phyloP scores from a whole-genome alignment of 2,797 vertebrate species.

The Merluccius polli region DNA sequence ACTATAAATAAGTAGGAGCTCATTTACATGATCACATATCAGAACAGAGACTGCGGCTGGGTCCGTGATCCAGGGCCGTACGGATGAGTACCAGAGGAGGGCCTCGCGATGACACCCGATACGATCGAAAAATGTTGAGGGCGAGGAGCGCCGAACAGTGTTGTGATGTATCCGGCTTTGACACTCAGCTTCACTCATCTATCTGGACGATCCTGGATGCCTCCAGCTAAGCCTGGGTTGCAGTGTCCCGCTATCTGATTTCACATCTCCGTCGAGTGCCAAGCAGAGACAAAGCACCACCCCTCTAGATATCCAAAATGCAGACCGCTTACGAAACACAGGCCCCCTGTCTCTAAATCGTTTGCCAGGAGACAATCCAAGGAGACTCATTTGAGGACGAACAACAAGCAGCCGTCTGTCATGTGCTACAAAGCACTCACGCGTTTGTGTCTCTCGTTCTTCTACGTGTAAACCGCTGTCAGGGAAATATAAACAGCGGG shows the following conservation, averaged over 20 bases:
- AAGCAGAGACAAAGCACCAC: no score
- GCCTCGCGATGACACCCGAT: background rate
- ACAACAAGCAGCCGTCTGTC: background rate
- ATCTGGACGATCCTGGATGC: background rate
- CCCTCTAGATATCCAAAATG: background rate
- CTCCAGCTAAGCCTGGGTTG: background rate
- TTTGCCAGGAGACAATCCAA: background rate
- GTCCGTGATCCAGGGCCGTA: background rate
- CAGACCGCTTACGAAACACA: background rate
- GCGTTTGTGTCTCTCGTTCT: background rate
- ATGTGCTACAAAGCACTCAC: background rate
- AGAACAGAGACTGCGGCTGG: background rate
- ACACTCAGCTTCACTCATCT: background rate
- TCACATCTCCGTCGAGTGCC: no score
- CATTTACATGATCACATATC: background rate
- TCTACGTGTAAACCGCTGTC: background rate
- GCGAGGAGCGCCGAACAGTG: background rate
- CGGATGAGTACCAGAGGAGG: background rate
- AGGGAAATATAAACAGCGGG: background rate
- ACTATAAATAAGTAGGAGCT: background rate
- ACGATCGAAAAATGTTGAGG: background rate
- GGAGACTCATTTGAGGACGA: background rate
- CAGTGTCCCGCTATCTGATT: no score
- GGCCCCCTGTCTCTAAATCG: background rate
- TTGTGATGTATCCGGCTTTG: background rate